A percentile compares a stretch with the other conserved stretches of the same genome.
These are phyloP conservation scores for Camponotus pennsylvanicus DNA, from an alignment of 1,140 invertebrate genomes.

Conservation along the genomic window DNA sequence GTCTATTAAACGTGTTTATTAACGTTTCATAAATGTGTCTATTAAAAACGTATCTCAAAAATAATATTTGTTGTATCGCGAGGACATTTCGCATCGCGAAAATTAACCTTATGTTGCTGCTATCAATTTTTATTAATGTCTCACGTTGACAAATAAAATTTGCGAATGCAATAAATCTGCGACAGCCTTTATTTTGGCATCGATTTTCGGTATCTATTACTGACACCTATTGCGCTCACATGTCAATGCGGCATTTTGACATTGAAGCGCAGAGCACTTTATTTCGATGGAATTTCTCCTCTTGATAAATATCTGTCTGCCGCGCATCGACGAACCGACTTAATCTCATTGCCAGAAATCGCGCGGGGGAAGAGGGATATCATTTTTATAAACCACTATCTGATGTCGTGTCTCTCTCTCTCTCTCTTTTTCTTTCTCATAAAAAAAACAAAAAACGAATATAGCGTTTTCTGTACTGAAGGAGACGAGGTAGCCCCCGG, in stretches of 20 bases:
- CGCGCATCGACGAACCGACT: slow-evolving; percentile 11
- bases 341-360: slow-evolving; percentile 35
- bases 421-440: too few species aligned
- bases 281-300: slow-evolving; percentile 15
- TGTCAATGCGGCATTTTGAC: slow-evolving; percentile 16
- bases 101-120: slow-evolving; percentile 2
- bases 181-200: slow-evolving; percentile 26
- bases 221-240: neutral
- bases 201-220: slow-evolving; percentile 2
- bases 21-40: neutral
- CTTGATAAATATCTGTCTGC: slow-evolving; percentile 17
- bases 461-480: slow-evolving; percentile 27
- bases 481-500: neutral
- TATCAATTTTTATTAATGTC: slow-evolving; percentile 4
- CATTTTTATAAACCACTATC: slow-evolving; percentile 37
- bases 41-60: neutral
- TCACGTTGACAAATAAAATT: slow-evolving; percentile 21
- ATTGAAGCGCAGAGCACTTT: slow-evolving; percentile 3
- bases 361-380: slow-evolving; percentile 2
- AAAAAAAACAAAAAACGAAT: slow-evolving; percentile 24
- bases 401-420: neutral
- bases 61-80: neutral
- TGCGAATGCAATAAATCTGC: slow-evolving; percentile 25
- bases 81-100: neutral
- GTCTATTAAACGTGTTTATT: neutral